Evolutionary conservation across 2,888 invertebrate species (phyloP), one percentile per base, ranked within the genome.

Genomic region (Sphaerophoria taeniata): DNA sequence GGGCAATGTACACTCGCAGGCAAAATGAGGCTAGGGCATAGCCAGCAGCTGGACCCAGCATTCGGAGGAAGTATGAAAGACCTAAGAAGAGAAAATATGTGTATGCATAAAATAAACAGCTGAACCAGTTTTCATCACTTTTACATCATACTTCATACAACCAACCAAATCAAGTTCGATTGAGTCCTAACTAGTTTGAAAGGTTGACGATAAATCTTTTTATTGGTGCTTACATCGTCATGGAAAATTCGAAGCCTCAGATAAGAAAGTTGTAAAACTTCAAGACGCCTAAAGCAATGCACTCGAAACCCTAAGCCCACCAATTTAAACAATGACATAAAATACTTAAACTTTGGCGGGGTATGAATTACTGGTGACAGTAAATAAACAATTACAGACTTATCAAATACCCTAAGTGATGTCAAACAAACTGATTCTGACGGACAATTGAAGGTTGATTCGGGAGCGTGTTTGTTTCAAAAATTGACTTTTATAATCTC

Each of bases 21-120:
- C 95, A 94, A 87, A 95, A 92, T 3, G 95, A 95, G 4, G 95
- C 95, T 77, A 95, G 89, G 0, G 94, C 94, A 88, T 95, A 95
- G 6, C 95, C 95, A 12, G 95, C 92, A 0, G 95, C 95, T 0
- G 95, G 95, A 7, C 95, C 95, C 88, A 95, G 88, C 93, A 95
- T 95, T 61, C 95, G 92, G 85, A 95, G 90, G 88, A 95, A 95
- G 88, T 94, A 95, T 0, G 95, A 94, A 67, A 95, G 93, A 92
- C 94, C 94, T 94, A 5, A 4, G 11, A 43, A 43, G 4, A 36
- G n/a, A n/a, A n/a, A n/a, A n/a, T n/a, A n/a, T n/a, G n/a, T n/a
- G n/a, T n/a, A n/a, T n/a, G n/a, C n/a, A n/a, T n/a, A n/a, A n/a
- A n/a, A n/a, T n/a, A n/a, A n/a, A n/a, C n/a, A n/a, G n/a, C n/a